Percentiles rank a stretch among this genome's conserved stretches.
Conservation (phyloP, 2,797 vertebrate genomes). For the Catamblyrhynchus diadema region DNA sequence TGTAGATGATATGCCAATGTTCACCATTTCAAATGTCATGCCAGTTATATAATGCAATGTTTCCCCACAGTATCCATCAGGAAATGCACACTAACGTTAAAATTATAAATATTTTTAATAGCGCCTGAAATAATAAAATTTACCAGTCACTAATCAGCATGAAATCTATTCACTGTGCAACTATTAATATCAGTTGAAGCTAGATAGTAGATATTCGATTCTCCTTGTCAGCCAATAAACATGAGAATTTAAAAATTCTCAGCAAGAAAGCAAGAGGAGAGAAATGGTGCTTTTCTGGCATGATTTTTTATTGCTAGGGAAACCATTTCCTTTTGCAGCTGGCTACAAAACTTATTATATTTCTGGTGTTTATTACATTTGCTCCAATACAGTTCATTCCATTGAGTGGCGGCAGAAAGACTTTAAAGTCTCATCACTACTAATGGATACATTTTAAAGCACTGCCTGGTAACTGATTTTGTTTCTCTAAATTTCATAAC, state of each 20-base stretch:
- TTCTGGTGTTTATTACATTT: neutral
- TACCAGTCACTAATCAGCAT: neutral
- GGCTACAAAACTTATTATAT: neutral
- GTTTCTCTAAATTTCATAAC: neutral
- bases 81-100: neutral
- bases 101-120: neutral
- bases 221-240: neutral
- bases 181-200: neutral
- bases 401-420: neutral
- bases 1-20: neutral
- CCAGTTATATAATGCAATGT: neutral
- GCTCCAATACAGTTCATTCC: neutral
- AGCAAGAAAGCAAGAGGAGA: neutral
- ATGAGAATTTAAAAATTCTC: neutral
- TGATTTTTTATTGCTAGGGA: conserved; percentile 30
- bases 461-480: neutral
- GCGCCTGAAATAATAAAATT: neutral
- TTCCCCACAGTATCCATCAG: neutral
- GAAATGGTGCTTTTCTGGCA: neutral
- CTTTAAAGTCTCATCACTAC: neutral
- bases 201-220: neutral
- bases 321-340: neutral
- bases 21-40: neutral
- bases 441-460: neutral
- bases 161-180: neutral